Evolutionary conservation across 2,888 invertebrate genomes (phyloP).

Genomic region (Punctoribates punctum): DNA sequence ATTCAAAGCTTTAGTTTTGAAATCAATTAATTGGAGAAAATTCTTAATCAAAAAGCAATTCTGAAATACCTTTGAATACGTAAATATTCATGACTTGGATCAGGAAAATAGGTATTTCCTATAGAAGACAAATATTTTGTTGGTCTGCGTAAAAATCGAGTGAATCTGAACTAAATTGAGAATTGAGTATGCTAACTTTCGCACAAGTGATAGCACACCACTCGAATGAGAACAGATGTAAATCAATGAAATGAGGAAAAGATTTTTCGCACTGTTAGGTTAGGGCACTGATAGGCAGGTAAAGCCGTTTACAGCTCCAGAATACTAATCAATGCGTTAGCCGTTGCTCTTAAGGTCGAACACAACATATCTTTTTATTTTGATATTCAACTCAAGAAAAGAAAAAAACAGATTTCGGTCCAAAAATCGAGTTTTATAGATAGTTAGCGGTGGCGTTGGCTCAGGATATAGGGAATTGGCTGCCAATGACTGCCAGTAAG

Average conservation of each 20-base stretch:
- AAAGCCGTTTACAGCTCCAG: background rate
- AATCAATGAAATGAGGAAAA: slow-evolving; percentile 33
- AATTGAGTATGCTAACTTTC: slow-evolving; percentile 26
- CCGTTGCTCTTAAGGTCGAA: slow-evolving; percentile 29
- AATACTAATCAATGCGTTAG: background rate
- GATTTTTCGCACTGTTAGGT: background rate
- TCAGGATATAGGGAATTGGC: background rate
- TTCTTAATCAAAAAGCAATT: background rate
- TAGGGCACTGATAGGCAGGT: slow-evolving; percentile 22
- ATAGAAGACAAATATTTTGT: background rate
- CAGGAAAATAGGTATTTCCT: slow-evolving; percentile 14
- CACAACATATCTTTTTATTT: background rate
- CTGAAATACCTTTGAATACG: background rate
- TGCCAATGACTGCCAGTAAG: slow-evolving; percentile 28
- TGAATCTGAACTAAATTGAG: slow-evolving; percentile 32
- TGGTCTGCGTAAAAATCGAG: background rate
- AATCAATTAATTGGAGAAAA: background rate
- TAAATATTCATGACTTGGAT: background rate
- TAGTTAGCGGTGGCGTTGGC: slow-evolving; percentile 10
- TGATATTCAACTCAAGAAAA: background rate
- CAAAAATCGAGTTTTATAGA: slow-evolving; percentile 33
- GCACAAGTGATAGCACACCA: slow-evolving; percentile 16
- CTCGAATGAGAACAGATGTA: slow-evolving; percentile 7
- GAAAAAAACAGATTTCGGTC: background rate
- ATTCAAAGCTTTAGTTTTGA: background rate